Conservation (phyloP, 2,113 vertebrate species). For the Brachyistius frenatus region DNA sequence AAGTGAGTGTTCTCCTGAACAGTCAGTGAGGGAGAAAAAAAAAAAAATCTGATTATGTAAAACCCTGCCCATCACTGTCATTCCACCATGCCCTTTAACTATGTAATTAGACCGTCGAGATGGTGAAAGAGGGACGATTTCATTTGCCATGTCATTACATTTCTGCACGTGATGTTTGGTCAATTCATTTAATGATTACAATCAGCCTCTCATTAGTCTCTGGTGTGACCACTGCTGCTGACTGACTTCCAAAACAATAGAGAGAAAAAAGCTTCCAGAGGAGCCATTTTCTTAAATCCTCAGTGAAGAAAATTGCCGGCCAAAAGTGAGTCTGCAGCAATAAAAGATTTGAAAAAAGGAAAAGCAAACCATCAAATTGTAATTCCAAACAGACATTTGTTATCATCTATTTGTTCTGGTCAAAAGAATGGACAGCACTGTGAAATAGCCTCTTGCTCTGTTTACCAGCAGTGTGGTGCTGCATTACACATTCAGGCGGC, state of each 20-base stretch:
- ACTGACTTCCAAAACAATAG: slow-evolving; percentile 61
- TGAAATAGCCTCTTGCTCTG: slow-evolving; percentile 73
- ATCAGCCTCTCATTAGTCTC: slow-evolving; percentile 62
- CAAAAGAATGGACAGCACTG: slow-evolving; percentile 68
- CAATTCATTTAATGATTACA: slow-evolving; percentile 80
- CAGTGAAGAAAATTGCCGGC: slow-evolving; percentile 36
- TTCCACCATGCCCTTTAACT: slow-evolving; percentile 60
- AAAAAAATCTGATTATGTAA: slow-evolving; percentile 27
- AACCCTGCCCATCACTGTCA: slow-evolving; percentile 56
- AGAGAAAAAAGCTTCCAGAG: slow-evolving; percentile 20
- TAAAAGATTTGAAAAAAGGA: slow-evolving; percentile 4
- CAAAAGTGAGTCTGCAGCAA: slow-evolving; percentile 26
- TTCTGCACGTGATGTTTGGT: slow-evolving; percentile 72
- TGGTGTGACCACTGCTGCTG: slow-evolving; percentile 45
- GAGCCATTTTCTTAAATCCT: slow-evolving; percentile 56
- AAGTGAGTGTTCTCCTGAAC: slow-evolving; percentile 43
- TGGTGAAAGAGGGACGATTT: slow-evolving; percentile 69
- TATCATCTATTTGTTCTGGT: slow-evolving; percentile 77
- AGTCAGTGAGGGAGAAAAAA: not conserved
- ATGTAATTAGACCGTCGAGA: slow-evolving; percentile 73
- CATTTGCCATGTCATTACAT: slow-evolving; percentile 76
- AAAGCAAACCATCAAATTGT: slow-evolving; percentile 60
- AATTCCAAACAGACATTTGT: slow-evolving; percentile 75
- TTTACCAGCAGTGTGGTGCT: slow-evolving; percentile 67
- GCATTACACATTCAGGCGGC: slow-evolving; percentile 74